Conservation (phyloP, 2,888 invertebrate species). For the Acrobasis repandana region DNA sequence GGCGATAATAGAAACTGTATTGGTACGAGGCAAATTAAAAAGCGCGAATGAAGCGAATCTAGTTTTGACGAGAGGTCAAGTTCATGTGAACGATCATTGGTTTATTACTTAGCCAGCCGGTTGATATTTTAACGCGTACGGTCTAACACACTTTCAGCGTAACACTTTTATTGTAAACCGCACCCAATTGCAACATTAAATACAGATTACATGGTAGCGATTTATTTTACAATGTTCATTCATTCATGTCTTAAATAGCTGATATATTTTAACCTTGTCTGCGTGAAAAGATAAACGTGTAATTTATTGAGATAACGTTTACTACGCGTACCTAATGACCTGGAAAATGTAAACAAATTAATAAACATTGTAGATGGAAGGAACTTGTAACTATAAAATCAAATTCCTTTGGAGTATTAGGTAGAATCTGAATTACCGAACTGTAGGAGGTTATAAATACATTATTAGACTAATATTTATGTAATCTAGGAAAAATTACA, state of each 20-base stretch:
- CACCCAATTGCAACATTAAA: not conserved
- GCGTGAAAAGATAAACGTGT: not conserved
- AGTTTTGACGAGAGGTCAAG: constrained; percentile 65
- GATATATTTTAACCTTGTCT: not conserved
- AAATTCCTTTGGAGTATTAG: too few species aligned
- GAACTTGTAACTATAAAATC: too few species aligned
- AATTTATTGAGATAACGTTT: not conserved
- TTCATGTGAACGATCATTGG: constrained; percentile 55
- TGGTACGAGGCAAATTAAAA: constrained; percentile 35
- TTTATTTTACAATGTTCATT: not conserved
- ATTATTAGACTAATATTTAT: too few species aligned
- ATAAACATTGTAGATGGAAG: not conserved
- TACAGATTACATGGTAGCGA: too few species aligned
- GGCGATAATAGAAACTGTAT: constrained; percentile 39
- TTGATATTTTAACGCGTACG: constrained; percentile 38
- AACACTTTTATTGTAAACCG: not conserved
- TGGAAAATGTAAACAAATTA: not conserved
- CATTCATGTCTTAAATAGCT: not conserved
- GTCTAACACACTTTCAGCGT: not conserved
- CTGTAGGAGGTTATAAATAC: too few species aligned
- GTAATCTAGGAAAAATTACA: too few species aligned
- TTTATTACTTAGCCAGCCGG: constrained; percentile 49
- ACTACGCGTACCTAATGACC: constrained; percentile 1
- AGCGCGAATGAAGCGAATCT: constrained; percentile 47
- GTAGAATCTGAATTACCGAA: too few species aligned